Evolutionary conservation across 2,797 vertebrate genomes (phyloP).

Genomic region (Meda fulgida): DNA sequence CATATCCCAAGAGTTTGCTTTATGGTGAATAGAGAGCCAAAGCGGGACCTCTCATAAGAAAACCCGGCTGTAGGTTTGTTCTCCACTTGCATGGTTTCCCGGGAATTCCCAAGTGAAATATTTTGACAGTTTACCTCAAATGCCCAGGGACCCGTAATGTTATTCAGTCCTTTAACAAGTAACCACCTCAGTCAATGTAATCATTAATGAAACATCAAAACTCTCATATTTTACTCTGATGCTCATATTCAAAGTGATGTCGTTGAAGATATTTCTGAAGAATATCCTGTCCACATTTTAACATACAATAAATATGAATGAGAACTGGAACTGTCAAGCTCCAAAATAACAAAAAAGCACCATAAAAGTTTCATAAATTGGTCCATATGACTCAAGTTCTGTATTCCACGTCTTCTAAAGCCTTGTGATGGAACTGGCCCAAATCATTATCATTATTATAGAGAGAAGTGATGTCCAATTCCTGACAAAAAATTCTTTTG

Average conservation of each 20-base stretch:
- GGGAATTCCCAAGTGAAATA: conserved; percentile 34
- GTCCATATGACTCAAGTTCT: neutral
- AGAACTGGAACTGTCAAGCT: neutral
- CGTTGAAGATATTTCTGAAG: neutral
- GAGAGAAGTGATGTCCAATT: neutral
- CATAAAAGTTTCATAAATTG: neutral
- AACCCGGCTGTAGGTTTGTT: conserved; percentile 22
- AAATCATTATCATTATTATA: neutral
- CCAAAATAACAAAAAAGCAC: neutral
- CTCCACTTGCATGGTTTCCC: conserved; percentile 33
- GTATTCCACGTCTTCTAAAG: neutral
- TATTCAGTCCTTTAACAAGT: conserved; percentile 31
- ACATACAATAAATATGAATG: neutral
- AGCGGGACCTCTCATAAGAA: conserved; percentile 20
- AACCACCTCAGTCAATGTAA: conserved; percentile 29
- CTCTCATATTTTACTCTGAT: conserved; percentile 20
- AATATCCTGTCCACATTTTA: neutral
- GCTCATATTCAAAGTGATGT: neutral
- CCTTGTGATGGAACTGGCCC: neutral
- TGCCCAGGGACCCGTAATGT: conserved; percentile 16
- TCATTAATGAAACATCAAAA: conserved; percentile 34
- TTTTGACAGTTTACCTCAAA: conserved; percentile 36
- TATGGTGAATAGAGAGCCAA: conserved; percentile 48
- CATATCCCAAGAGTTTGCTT: conserved; percentile 51
- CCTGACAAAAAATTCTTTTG: neutral